phyloP scores from a whole-genome alignment of 1,140 invertebrate genomes.

The Trichonephila inaurata region DNA sequence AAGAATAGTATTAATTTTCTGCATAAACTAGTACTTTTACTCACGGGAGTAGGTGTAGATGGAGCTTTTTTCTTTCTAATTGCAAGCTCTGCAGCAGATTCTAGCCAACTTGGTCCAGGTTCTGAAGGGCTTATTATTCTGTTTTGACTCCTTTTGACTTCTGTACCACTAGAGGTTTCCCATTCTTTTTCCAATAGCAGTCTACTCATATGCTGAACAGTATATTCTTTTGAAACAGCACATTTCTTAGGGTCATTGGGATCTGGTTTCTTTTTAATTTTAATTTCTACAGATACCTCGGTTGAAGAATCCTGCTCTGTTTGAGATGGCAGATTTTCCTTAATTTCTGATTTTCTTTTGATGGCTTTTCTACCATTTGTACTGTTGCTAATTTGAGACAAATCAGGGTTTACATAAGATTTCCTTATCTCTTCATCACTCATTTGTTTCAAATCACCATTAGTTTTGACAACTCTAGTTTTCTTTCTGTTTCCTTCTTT shows the following conservation, averaged over 20 bases:
- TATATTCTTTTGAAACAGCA: no score
- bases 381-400: background rate
- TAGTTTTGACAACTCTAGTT: background rate
- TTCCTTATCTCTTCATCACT: background rate
- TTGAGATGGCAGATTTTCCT: background rate
- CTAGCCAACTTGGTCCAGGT: background rate
- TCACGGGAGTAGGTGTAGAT: background rate
- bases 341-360: background rate
- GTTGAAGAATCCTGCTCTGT: background rate
- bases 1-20: no score
- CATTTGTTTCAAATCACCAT: background rate
- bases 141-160: background rate
- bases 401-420: background rate
- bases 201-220: background rate
- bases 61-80: background rate
- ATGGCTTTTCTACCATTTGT: background rate
- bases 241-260: background rate
- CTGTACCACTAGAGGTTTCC: background rate
- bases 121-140: background rate
- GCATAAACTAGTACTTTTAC: background rate
- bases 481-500: constrained; percentile 16
- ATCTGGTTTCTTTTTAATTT: background rate
- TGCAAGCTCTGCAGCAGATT: background rate
- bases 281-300: background rate
- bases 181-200: background rate